These are phyloP conservation scores for Pollachius pollachius DNA, from an alignment of 2,113 vertebrate genomes.

Conservation along the genomic window DNA sequence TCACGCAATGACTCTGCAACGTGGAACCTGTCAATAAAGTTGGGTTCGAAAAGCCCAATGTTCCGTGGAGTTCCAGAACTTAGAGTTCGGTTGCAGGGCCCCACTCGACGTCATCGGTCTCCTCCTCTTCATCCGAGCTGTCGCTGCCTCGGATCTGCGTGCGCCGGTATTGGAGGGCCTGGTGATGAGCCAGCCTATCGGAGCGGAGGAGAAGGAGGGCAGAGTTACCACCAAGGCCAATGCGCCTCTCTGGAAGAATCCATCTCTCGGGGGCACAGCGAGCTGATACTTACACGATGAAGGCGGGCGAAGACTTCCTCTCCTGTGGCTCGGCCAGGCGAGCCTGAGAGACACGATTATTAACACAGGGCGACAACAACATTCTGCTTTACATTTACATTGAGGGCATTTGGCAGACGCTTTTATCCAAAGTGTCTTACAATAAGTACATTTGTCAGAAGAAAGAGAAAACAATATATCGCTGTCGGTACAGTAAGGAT, in stretches of 20 bases:
- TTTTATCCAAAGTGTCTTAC: no score
- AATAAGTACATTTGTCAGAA: not conserved
- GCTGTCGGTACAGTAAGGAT: no score
- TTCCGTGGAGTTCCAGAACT: constrained; percentile 54
- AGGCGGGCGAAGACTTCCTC: constrained; percentile 55
- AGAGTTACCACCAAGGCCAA: not conserved
- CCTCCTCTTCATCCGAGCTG: constrained; percentile 74
- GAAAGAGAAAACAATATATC: no score
- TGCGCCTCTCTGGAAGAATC: not conserved
- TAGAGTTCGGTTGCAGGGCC: constrained; percentile 93
- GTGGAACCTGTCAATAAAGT: no score
- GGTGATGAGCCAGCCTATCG: constrained; percentile 78
- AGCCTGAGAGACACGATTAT: constrained; percentile 47
- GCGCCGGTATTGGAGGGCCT: constrained; percentile 82
- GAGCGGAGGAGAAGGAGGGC: not conserved
- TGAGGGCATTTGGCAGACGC: no score
- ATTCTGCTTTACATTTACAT: not conserved
- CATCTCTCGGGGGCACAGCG: no score
- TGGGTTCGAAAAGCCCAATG: no score
- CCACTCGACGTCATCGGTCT: constrained; percentile 79
- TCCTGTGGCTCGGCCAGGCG: constrained; percentile 39
- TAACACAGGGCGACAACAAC: not conserved
- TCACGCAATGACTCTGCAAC: no score
- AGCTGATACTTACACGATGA: constrained; percentile 68
- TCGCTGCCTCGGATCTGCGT: constrained; percentile 78